Conservation (phyloP, 2,113 vertebrate genomes). For the Rynchops niger region DNA sequence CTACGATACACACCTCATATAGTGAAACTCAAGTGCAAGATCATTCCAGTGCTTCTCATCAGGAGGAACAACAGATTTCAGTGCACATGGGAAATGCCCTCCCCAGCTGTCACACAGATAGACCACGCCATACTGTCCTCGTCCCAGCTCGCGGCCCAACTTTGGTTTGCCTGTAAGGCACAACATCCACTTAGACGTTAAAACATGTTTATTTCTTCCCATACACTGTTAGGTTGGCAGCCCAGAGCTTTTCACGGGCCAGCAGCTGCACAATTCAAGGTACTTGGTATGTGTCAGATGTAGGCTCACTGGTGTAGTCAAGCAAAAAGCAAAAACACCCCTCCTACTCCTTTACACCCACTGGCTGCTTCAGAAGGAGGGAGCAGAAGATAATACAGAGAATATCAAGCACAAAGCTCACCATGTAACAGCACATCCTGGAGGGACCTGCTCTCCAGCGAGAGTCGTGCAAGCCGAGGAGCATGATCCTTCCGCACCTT, state of each 20-base stretch:
- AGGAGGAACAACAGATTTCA: constrained; percentile 96
- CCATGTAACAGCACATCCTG: constrained; percentile 91
- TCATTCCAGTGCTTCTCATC: constrained; percentile 99
- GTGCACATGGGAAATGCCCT: constrained; percentile 90
- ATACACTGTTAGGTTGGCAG: background rate
- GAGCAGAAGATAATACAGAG: background rate
- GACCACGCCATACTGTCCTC: constrained; percentile 96
- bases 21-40: constrained; percentile 96
- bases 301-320: background rate
- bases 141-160: constrained; percentile 91
- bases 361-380: background rate
- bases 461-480: constrained; percentile 91
- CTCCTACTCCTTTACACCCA: background rate
- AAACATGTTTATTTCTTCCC: background rate
- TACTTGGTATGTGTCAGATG: background rate
- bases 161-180: constrained; percentile 88
- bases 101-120: constrained; percentile 96
- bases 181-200: background rate
- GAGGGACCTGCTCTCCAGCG: constrained; percentile 94
- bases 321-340: background rate
- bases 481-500: constrained; percentile 96
- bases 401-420: constrained; percentile 59
- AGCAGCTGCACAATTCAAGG: background rate
- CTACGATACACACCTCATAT: constrained; percentile 83
- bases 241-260: background rate